These are phyloP conservation scores for Zaprionus tsacasi DNA, from an alignment of 1,140 invertebrate genomes.

Conservation along the genomic window DNA sequence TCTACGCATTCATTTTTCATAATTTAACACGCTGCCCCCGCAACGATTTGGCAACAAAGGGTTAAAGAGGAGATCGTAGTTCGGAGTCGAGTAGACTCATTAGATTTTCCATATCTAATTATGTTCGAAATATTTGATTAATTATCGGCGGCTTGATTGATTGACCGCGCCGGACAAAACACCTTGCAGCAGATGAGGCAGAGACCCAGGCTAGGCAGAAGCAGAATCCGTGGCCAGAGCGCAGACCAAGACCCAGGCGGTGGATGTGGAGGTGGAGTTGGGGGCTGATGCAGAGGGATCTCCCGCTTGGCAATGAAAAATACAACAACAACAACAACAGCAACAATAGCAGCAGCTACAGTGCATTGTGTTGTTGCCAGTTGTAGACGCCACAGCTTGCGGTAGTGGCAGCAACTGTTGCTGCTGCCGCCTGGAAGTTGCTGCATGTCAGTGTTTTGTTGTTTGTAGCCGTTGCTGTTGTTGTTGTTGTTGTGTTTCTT, in stretches of 20 bases:
- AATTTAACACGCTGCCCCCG: constrained; percentile 82
- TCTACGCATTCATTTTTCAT: constrained; percentile 81
- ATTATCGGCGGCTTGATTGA: constrained; percentile 79
- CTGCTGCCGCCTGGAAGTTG: constrained; percentile 71
- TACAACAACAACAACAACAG: constrained; percentile 34
- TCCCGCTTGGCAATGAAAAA: constrained; percentile 70
- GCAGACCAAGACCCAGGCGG: constrained; percentile 26
- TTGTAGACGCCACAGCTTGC: constrained; percentile 74
- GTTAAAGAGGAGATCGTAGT: constrained; percentile 40
- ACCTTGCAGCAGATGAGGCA: constrained; percentile 43
- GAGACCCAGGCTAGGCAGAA: constrained; percentile 4
- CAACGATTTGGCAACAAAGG: constrained; percentile 62
- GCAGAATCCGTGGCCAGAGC: background rate
- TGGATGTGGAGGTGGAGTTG: constrained; percentile 31
- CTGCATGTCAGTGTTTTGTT: constrained; percentile 71
- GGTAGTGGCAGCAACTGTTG: constrained; percentile 71
- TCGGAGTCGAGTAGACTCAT: constrained; percentile 58
- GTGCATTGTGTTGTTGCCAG: constrained; percentile 63
- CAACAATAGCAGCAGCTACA: constrained; percentile 31
- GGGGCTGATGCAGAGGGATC: constrained; percentile 32
- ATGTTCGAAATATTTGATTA: constrained; percentile 80
- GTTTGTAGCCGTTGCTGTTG: constrained; percentile 57
- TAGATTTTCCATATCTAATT: constrained; percentile 81
- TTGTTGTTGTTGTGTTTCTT: constrained; percentile 54
- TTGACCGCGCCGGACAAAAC: constrained; percentile 57